Conservation (phyloP, 2,113 vertebrate species). For the Cheirogaleus medius region DNA sequence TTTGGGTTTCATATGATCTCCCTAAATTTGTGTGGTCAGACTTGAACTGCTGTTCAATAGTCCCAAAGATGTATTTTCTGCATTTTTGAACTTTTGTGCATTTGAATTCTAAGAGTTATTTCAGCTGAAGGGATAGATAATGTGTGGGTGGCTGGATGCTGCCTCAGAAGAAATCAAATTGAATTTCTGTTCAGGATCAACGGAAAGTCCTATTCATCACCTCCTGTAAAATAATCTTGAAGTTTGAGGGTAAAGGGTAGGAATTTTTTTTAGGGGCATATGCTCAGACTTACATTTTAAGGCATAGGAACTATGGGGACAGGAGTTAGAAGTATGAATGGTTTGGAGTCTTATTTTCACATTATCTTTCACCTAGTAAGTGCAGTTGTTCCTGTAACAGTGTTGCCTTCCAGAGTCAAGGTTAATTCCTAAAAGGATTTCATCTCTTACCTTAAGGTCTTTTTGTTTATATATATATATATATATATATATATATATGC, state of each 20-base stretch:
- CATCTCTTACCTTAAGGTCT: neutral
- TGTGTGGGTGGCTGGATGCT: neutral
- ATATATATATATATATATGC: neutral
- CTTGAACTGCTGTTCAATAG: neutral
- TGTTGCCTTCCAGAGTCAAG: neutral
- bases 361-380: neutral
- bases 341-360: neutral
- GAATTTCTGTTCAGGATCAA: neutral
- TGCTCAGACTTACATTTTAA: neutral
- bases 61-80: neutral
- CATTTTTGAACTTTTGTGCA: neutral
- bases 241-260: neutral
- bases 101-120: constrained; percentile 40
- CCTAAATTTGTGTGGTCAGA: neutral
- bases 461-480: neutral
- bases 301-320: neutral
- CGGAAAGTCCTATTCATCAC: neutral
- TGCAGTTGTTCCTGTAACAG: neutral
- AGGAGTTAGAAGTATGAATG: neutral
- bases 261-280: neutral
- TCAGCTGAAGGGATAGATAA: neutral
- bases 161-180: constrained; percentile 25
- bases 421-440: neutral
- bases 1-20: neutral
- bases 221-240: neutral